Evolutionary conservation across 2,113 vertebrate species (phyloP), one percentile per base, ranked within the genome.

Genomic region (Megaptera novaeangliae): DNA sequence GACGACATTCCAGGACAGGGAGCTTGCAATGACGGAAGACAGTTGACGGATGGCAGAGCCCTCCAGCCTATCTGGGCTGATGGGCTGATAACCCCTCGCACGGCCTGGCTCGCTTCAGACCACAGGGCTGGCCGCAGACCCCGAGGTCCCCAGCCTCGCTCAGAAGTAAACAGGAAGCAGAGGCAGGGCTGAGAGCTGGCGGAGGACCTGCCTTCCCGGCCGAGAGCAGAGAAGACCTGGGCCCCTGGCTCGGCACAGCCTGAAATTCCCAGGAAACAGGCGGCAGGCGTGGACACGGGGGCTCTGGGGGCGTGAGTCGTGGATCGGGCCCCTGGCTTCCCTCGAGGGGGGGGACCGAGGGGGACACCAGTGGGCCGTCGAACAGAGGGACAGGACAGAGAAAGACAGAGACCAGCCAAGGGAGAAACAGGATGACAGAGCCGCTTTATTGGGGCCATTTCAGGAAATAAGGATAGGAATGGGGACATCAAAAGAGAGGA

Each of bases 111-210:
- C 74, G 20, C 81, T 83, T 10, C 4, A 13, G 97, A 41, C 94
- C 80, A 15, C 92, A 84, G 96, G 71, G 78, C 94, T 49, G 68
- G 61, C 66, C 23, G 1, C 94, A 93, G 96, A 93, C 91, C 92
- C 83, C 20, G 5, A 8, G 4, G 72, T n/a, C 88, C 91, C 88
- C 84, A 27, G 89, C 52, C 78, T 27, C 72, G 41, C 88, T 25
- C 77, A 75, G 57, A 78, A 93, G 86, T 97, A 97, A 97, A 98
- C 98, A 98, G 98, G 98, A 98, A 98, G 87, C 92, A n/a, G 83
- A 59, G 41, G 41, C 88, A 27, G 64, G 2, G 5, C 92, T 61
- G 83, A 20, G 89, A 55, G 81, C 59, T 29, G 72, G 64, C 29
- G 17, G 41, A 18, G 77, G 83, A 29, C 66, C 1, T 29, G 82